Percentiles rank a stretch among this genome's conserved stretches.
Evolutionary conservation across 2,888 invertebrate species (phyloP).

Genomic region (Cartodere bifasciata): DNA sequence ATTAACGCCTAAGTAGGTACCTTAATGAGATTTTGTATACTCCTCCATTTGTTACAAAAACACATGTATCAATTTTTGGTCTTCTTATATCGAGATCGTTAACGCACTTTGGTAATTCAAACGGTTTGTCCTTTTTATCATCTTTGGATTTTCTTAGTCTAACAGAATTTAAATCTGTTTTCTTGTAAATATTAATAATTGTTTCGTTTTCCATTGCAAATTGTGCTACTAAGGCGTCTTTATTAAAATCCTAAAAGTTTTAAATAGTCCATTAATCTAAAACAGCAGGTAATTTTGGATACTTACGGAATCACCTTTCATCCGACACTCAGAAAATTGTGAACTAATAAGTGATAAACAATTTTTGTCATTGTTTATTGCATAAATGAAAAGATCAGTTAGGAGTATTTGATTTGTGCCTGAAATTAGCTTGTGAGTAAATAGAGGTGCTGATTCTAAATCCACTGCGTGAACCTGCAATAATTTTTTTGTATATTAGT

Average conservation of each 20-base stretch:
- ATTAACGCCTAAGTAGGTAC: too few species aligned
- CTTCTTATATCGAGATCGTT: constrained; percentile 37
- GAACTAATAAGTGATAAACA: constrained; percentile 42
- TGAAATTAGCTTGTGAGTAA: constrained; percentile 54
- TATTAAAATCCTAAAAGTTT: constrained; percentile 39
- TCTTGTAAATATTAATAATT: constrained; percentile 38
- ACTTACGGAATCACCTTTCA: constrained; percentile 39
- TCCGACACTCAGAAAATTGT: constrained; percentile 41
- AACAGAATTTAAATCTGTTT: constrained; percentile 33
- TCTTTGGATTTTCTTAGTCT: constrained; percentile 25
- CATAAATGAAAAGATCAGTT: constrained; percentile 55
- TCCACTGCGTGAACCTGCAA: constrained; percentile 57
- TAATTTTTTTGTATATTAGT: too few species aligned
- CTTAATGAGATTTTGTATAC: constrained; percentile 46
- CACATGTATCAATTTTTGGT: constrained; percentile 42
- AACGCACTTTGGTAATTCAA: constrained; percentile 34
- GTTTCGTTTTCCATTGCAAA: constrained; percentile 41
- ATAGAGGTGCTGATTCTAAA: constrained; percentile 51
- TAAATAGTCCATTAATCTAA: constrained; percentile 5
- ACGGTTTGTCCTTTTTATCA: constrained; percentile 26
- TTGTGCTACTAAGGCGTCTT: constrained; percentile 42
- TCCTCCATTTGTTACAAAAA: constrained; percentile 45
- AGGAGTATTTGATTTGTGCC: constrained; percentile 48
- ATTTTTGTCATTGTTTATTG: constrained; percentile 39
- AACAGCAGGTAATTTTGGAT: constrained; percentile 6